These are phyloP conservation scores for Syngnathus typhle DNA, from an alignment of 2,113 vertebrate genomes.

Conservation along the genomic window DNA sequence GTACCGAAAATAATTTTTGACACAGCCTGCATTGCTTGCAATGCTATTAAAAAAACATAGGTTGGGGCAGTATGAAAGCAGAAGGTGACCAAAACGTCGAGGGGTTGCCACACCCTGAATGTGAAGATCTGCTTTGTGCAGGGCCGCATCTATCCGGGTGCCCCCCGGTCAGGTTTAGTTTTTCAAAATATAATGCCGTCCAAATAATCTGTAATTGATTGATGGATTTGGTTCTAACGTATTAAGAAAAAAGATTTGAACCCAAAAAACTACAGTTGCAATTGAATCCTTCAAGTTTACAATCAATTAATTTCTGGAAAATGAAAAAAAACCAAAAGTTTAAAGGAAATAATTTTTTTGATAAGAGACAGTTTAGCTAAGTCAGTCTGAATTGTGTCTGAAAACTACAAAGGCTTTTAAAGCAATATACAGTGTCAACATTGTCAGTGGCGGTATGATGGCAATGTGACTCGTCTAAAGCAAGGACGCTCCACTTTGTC, in stretches of 20 bases:
- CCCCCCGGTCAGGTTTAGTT: no score
- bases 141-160: no score
- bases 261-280: neutral
- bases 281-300: neutral
- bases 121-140: no score
- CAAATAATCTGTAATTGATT: neutral
- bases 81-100: no score
- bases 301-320: no score
- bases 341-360: neutral
- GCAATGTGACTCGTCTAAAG: constrained; percentile 27
- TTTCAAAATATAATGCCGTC: no score
- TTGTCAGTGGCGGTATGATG: neutral
- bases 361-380: neutral
- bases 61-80: no score
- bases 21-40: neutral
- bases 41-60: no score
- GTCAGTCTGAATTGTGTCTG: neutral
- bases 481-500: constrained; percentile 37
- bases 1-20: neutral
- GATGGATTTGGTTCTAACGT: neutral
- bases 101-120: no score
- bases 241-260: no score
- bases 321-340: no score
- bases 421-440: neutral
- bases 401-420: neutral